phyloP scores from a whole-genome alignment of 2,797 vertebrate genomes.

The Mormyrops attenuatus region DNA sequence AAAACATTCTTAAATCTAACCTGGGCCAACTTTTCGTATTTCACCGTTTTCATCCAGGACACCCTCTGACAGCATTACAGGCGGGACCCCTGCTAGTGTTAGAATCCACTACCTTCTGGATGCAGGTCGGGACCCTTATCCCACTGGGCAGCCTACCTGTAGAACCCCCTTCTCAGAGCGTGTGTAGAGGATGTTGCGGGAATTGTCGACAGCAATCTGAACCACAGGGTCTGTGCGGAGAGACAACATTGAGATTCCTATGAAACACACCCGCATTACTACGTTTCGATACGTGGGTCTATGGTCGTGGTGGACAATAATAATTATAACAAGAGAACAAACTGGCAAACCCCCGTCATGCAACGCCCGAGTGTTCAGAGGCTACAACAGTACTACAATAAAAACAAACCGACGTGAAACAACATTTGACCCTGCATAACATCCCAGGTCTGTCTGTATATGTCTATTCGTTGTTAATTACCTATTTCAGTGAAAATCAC shows the following conservation, averaged over 20 bases:
- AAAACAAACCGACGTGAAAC: neutral
- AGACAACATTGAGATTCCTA: neutral
- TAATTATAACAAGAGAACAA: neutral
- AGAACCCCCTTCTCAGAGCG: conserved; percentile 92
- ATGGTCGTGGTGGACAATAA: neutral
- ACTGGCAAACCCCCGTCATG: neutral
- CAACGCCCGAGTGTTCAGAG: neutral
- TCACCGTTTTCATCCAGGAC: neutral
- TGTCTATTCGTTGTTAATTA: neutral
- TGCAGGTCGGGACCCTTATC: neutral
- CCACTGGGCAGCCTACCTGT: conserved; percentile 65
- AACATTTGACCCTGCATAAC: neutral
- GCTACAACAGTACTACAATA: neutral
- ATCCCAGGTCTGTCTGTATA: neutral
- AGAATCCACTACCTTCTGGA: neutral
- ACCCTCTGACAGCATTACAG: neutral
- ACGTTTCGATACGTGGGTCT: neutral
- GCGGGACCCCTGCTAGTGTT: neutral
- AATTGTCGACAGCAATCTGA: conserved; percentile 92
- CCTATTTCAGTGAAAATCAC: neutral
- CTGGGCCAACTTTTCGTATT: neutral
- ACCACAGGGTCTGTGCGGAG: conserved; percentile 80
- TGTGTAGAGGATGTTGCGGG: conserved; percentile 82
- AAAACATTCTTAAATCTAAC: neutral
- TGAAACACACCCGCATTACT: neutral